phyloP scores from a whole-genome alignment of 2,888 invertebrate genomes.

The Therioaphis trifolii region DNA sequence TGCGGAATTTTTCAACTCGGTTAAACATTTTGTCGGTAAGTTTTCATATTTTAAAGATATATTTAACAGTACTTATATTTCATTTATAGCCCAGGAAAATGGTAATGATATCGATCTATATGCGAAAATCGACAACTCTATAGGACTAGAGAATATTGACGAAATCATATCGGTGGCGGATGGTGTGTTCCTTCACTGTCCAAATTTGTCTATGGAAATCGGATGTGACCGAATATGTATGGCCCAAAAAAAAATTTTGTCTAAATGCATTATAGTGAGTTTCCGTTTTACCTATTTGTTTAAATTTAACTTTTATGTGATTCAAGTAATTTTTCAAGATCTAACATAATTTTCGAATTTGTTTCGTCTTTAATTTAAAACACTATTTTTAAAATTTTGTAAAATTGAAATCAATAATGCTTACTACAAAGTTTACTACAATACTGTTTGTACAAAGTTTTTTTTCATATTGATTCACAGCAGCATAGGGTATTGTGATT shows the following conservation, averaged over 20 bases:
- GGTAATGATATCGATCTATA: constrained; percentile 64
- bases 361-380: neutral
- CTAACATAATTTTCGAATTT: neutral
- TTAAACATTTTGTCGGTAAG: constrained; percentile 64
- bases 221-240: constrained; percentile 71
- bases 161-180: constrained; percentile 74
- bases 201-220: constrained; percentile 71
- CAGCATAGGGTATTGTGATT: no score
- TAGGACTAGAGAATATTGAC: constrained; percentile 70
- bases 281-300: neutral
- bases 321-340: neutral
- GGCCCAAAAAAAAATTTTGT: constrained; percentile 73
- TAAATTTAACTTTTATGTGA: neutral
- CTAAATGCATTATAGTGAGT: constrained; percentile 68
- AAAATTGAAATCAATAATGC: neutral
- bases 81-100: constrained; percentile 42
- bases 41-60: no score
- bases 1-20: constrained; percentile 65
- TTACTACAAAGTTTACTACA: neutral
- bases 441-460: no score
- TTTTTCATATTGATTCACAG: no score
- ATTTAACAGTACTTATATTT: no score
- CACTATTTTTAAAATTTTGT: neutral
- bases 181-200: constrained; percentile 78
- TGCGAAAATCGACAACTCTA: constrained; percentile 65